phyloP scores from a whole-genome alignment of 2,888 invertebrate species.

The Troides helena region DNA sequence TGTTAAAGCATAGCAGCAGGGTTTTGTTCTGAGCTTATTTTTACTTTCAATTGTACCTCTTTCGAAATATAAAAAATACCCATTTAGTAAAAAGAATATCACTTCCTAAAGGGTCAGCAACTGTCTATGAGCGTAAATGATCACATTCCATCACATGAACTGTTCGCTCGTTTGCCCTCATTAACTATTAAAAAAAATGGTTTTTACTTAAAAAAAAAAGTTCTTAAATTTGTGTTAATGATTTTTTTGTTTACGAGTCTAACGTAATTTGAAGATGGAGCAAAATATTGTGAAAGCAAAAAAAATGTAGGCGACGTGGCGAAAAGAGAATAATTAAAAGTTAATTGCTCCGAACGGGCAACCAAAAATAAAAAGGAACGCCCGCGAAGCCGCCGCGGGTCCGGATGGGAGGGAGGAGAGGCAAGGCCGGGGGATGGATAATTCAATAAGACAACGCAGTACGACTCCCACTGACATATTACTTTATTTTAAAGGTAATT shows the following conservation, averaged over 20 bases:
- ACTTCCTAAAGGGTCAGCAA: no score
- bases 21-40: no score
- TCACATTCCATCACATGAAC: no score
- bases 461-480: constrained; percentile 4
- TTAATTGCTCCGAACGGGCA: constrained; percentile 19
- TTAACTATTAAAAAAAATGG: no score
- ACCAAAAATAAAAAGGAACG: constrained; percentile 15
- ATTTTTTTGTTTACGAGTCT: not conserved
- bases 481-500: not conserved
- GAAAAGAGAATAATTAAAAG: constrained; percentile 21
- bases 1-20: no score
- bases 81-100: no score
- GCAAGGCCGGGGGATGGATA: not conserved
- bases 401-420: not conserved
- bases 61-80: no score
- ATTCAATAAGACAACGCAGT: constrained; percentile 8
- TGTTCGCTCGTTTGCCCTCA: no score
- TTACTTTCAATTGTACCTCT: no score
- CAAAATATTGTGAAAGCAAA: not conserved
- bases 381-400: not conserved
- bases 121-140: no score
- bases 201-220: not conserved
- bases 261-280: not conserved
- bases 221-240: not conserved
- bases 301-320: not conserved